phyloP scores from a whole-genome alignment of 1,140 invertebrate species.

The Harpegnathos saltator region DNA sequence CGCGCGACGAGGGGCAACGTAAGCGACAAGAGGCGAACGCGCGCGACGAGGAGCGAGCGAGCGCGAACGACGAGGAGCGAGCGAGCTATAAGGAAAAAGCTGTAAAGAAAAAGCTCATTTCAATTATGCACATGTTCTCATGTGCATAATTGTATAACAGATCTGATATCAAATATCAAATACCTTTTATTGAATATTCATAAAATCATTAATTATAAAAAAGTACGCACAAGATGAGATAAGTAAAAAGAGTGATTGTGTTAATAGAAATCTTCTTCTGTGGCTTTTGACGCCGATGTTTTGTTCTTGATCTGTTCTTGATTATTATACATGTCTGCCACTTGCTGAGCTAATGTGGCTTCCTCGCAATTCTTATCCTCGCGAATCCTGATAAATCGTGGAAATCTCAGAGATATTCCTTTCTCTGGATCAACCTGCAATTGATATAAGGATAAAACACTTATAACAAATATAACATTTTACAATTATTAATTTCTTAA shows the following conservation, averaged over 20 bases:
- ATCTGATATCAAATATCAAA: not conserved
- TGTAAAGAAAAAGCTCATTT: too few relatives aligned
- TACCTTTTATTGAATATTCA: slow-evolving; percentile 34
- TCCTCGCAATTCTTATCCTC: slow-evolving; percentile 98
- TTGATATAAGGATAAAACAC: slow-evolving; percentile 37
- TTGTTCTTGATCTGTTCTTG: slow-evolving; percentile 97
- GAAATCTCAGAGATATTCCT: slow-evolving; percentile 98
- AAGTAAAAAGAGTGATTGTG: not conserved
- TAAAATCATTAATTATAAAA: slow-evolving; percentile 22
- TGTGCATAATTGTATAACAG: not conserved
- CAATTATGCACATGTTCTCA: too few relatives aligned
- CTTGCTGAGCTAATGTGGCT: slow-evolving; percentile 96
- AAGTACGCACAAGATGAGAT: not conserved
- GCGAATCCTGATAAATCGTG: slow-evolving; percentile 95
- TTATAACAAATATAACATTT: slow-evolving; percentile 26
- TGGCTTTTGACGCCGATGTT: slow-evolving; percentile 77
- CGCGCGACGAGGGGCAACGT: too few relatives aligned
- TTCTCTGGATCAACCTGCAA: slow-evolving; percentile 94
- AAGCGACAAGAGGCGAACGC: too few relatives aligned
- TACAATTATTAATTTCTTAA: not conserved
- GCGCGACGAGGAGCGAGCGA: too few relatives aligned
- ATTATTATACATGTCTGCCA: slow-evolving; percentile 93
- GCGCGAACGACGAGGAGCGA: too few relatives aligned
- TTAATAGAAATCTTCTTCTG: slow-evolving; percentile 91
- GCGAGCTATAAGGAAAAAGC: too few relatives aligned